These are phyloP conservation scores for Cryptus armator DNA, from an alignment of 2,888 invertebrate species.

Conservation along the genomic window DNA sequence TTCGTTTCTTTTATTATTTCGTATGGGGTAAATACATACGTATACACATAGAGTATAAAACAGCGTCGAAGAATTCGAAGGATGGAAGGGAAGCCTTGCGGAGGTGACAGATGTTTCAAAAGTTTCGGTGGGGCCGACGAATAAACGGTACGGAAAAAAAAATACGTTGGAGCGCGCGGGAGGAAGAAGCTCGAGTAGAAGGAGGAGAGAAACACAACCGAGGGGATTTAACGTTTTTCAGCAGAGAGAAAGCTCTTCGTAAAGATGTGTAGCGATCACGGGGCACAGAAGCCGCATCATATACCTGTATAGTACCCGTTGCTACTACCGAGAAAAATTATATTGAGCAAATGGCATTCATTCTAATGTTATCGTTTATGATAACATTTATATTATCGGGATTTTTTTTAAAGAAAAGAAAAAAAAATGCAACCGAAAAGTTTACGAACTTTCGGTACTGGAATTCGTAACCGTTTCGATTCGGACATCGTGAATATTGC, in stretches of 20 bases:
- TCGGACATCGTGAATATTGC: too few relatives aligned
- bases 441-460: too few relatives aligned
- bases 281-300: slow-evolving; percentile 41
- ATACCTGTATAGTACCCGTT: slow-evolving; percentile 24
- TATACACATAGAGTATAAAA: background rate
- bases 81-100: slow-evolving; percentile 32
- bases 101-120: slow-evolving; percentile 66
- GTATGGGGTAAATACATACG: background rate
- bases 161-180: slow-evolving; percentile 37
- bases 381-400: too few relatives aligned
- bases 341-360: background rate
- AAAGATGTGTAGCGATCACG: slow-evolving; percentile 50
- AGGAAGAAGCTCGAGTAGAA: slow-evolving; percentile 27
- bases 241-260: slow-evolving; percentile 61
- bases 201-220: slow-evolving; percentile 42
- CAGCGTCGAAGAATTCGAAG: background rate
- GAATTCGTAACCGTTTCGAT: too few relatives aligned
- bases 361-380: too few relatives aligned
- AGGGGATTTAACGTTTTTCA: slow-evolving; percentile 61
- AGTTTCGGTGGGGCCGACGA: slow-evolving; percentile 50
- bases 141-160: slow-evolving; percentile 53
- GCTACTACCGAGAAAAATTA: background rate
- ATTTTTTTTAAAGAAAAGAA: too few relatives aligned
- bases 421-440: too few relatives aligned
- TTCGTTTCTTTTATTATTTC: background rate